phyloP scores from a whole-genome alignment of 2,888 invertebrate genomes.

The Oscheius onirici region DNA sequence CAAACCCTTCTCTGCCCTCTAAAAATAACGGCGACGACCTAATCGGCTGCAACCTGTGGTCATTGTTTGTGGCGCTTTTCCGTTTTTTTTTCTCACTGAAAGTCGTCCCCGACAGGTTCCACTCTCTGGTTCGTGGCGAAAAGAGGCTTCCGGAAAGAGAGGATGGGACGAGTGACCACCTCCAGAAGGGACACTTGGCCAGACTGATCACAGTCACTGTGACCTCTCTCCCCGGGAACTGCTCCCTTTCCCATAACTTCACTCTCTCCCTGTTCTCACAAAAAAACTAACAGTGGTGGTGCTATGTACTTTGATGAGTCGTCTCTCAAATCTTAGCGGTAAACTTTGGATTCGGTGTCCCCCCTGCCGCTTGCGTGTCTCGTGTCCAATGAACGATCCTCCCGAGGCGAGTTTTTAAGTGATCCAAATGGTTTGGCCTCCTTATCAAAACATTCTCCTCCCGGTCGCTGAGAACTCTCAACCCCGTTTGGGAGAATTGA shows the following conservation, averaged over 20 bases:
- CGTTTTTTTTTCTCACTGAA: not conserved
- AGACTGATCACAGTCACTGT: not conserved
- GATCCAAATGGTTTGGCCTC: not conserved
- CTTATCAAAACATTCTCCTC: not conserved
- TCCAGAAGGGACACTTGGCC: not conserved
- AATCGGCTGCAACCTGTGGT: not conserved
- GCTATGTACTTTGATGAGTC: constrained; percentile 32
- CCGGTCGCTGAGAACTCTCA: not conserved
- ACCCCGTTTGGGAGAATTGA: not conserved
- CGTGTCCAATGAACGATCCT: constrained; percentile 16
- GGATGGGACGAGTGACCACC: no score
- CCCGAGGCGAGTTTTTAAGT: not conserved
- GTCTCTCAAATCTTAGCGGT: constrained; percentile 27
- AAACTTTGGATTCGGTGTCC: not conserved
- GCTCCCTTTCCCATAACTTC: not conserved
- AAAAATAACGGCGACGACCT: not conserved
- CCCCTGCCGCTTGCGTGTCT: not conserved
- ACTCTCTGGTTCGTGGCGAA: not conserved
- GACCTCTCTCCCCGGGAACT: not conserved
- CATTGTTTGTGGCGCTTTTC: constrained; percentile 15
- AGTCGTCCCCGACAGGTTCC: constrained; percentile 20
- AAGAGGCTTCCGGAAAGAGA: not conserved
- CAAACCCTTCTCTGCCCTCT: not conserved
- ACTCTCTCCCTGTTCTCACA: not conserved
- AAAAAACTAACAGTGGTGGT: not conserved